Evolutionary conservation across 2,888 invertebrate species (phyloP).

Genomic region (Cephus pulcher): DNA sequence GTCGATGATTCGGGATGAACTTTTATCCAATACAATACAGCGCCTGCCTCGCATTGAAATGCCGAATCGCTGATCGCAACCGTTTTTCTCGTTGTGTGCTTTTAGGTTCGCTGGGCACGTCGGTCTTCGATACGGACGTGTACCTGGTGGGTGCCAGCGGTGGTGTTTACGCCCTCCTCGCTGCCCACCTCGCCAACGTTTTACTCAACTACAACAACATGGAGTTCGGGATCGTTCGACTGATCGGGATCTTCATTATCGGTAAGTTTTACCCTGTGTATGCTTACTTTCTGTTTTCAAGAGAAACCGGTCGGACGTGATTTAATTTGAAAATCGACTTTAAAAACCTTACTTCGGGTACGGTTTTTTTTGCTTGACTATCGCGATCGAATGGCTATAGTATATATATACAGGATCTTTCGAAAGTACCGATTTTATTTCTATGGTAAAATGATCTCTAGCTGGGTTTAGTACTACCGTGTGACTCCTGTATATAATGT

Average conservation of each 20-base stretch:
- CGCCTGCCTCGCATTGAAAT: background rate
- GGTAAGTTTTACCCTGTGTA: conserved; percentile 71
- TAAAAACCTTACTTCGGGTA: no score
- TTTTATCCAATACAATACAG: background rate
- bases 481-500: no score
- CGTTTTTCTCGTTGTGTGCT: conserved; percentile 24
- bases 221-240: conserved; percentile 90
- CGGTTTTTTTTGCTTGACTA: no score
- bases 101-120: conserved; percentile 79
- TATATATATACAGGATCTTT: no score
- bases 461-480: no score
- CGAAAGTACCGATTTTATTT: no score
- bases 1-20: background rate
- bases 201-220: conserved; percentile 95
- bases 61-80: background rate
- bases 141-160: conserved; percentile 97
- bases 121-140: conserved; percentile 93
- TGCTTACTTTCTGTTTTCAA: background rate
- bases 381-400: no score
- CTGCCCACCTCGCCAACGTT: conserved; percentile 96
- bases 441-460: no score
- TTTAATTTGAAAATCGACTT: no score
- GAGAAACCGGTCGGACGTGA: no score
- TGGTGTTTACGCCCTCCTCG: conserved; percentile 95
- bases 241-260: conserved; percentile 91